These are phyloP conservation scores for Pterostichus madidus DNA, from an alignment of 2,888 invertebrate species.

Conservation along the genomic window DNA sequence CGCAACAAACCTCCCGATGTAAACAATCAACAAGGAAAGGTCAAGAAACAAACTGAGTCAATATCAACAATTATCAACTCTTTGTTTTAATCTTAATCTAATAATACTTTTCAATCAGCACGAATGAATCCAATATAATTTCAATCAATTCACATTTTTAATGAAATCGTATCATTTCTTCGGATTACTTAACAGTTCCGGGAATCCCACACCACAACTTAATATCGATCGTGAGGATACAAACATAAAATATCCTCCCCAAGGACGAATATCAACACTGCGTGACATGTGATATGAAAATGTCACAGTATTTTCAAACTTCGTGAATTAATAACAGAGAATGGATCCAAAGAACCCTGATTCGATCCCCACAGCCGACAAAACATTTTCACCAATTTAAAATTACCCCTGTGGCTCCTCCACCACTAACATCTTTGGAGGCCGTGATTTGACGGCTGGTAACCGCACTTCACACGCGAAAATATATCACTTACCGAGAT, in stretches of 20 bases:
- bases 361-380: too few relatives aligned
- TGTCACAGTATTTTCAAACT: too few relatives aligned
- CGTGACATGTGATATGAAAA: not conserved
- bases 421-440: too few relatives aligned
- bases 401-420: too few relatives aligned
- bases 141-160: constrained; percentile 3
- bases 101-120: constrained; percentile 10
- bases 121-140: constrained; percentile 28
- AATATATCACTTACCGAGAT: too few relatives aligned
- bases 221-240: constrained; percentile 26
- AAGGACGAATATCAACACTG: constrained; percentile 2
- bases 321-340: too few relatives aligned
- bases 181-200: constrained; percentile 15
- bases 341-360: too few relatives aligned
- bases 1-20: constrained; percentile 16
- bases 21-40: constrained; percentile 44
- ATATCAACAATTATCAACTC: constrained; percentile 19
- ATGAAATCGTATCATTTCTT: constrained; percentile 35
- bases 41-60: constrained; percentile 40
- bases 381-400: too few relatives aligned
- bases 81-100: constrained; percentile 39
- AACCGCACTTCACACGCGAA: too few relatives aligned
- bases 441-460: too few relatives aligned
- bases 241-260: constrained; percentile 4
- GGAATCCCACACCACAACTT: constrained; percentile 3